Evolutionary conservation across 92 coral and sea anemone species (phyloP).

Genomic region (Anthopleura xanthogrammica): DNA sequence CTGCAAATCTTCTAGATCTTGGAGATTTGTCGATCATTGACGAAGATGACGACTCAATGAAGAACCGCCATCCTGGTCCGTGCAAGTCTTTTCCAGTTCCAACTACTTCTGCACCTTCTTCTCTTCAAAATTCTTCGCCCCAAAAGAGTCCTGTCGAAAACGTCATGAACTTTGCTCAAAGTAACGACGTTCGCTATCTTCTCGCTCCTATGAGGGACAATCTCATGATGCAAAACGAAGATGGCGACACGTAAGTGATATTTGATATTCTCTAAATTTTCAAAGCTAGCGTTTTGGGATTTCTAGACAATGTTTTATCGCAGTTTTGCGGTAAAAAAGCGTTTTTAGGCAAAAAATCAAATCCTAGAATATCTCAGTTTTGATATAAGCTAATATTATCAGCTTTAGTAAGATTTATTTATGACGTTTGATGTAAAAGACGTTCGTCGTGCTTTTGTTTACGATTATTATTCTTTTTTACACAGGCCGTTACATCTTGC

Average conservation of each 20-base stretch:
- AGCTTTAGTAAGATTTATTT: background rate
- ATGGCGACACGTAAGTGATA: slow-evolving; percentile 95
- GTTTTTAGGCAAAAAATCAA: background rate
- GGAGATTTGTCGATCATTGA: background rate
- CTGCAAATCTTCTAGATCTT: background rate
- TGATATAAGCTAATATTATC: background rate
- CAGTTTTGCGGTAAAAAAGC: slow-evolving; percentile 32
- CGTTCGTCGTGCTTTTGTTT: background rate
- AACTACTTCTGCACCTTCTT: background rate
- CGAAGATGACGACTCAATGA: slow-evolving; percentile 9
- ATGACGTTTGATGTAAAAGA: background rate
- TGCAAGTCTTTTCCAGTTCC: slow-evolving; percentile 6
- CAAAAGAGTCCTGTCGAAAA: slow-evolving; percentile 32
- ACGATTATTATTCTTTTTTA: background rate
- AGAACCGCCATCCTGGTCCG: slow-evolving; percentile 22
- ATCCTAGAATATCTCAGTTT: background rate
- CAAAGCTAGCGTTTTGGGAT: background rate
- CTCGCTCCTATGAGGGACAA: slow-evolving; percentile 67
- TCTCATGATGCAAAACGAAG: slow-evolving; percentile 71
- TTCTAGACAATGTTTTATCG: background rate
- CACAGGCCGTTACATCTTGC: slow-evolving; percentile 79
- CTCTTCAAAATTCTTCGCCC: slow-evolving; percentile 4
- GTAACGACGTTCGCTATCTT: slow-evolving; percentile 71
- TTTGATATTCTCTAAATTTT: background rate
- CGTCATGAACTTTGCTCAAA: slow-evolving; percentile 65